These are phyloP conservation scores for Petroica traversi DNA, from an alignment of 2,113 vertebrate genomes.

Conservation along the genomic window DNA sequence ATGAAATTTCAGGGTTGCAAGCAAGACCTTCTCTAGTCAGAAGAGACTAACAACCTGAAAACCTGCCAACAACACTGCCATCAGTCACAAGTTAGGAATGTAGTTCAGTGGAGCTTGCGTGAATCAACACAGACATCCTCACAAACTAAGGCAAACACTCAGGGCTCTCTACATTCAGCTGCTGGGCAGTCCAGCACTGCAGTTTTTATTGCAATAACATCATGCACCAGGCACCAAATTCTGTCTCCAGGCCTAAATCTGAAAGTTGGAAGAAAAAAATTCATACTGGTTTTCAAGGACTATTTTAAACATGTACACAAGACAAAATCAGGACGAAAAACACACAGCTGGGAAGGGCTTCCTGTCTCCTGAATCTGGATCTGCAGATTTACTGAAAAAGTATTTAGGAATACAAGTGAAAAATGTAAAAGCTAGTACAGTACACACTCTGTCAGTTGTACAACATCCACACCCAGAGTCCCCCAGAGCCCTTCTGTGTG, in stretches of 20 bases:
- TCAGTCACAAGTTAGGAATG: constrained; percentile 44
- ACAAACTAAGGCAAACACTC: not conserved
- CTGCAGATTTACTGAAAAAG: not conserved
- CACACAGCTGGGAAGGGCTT: not conserved
- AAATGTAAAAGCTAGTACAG: not conserved
- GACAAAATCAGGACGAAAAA: not conserved
- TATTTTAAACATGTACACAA: not conserved
- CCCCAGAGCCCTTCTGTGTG: not conserved
- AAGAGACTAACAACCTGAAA: constrained; percentile 29
- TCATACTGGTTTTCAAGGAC: not conserved
- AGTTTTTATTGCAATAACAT: not conserved
- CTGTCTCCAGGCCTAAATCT: not conserved
- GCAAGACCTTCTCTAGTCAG: not conserved
- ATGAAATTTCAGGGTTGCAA: not conserved
- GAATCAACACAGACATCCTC: not conserved
- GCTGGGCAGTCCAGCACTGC: not conserved
- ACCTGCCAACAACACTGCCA: constrained; percentile 32
- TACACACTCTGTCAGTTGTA: not conserved
- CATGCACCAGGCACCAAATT: not conserved
- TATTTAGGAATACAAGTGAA: not conserved
- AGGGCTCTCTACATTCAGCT: not conserved
- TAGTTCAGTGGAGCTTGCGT: not conserved
- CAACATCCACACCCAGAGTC: not conserved
- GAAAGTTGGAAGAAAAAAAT: not conserved
- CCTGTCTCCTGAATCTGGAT: not conserved